Percentiles rank a stretch among this genome's conserved stretches.
These are phyloP conservation scores for Eurois occulta DNA, from an alignment of 2,888 invertebrate genomes.

Conservation along the genomic window DNA sequence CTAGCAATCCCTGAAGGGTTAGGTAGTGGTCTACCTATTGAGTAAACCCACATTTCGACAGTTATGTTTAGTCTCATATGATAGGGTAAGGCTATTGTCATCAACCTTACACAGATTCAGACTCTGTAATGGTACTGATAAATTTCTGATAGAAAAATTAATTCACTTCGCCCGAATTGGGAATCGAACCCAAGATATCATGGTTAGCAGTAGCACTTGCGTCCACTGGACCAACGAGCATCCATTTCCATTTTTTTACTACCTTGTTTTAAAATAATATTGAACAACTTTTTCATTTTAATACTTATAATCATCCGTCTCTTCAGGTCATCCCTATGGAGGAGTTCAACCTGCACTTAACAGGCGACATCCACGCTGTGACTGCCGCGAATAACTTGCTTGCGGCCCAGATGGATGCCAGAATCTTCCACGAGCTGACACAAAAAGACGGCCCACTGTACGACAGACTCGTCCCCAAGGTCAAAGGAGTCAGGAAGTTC, in stretches of 20 bases:
- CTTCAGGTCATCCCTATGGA: slow-evolving; percentile 99
- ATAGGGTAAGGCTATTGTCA: too few species aligned
- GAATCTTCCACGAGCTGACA: slow-evolving; percentile 99
- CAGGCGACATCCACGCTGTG: slow-evolving; percentile 99
- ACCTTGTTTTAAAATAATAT: background rate
- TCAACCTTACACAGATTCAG: background rate
- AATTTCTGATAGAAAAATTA: background rate
- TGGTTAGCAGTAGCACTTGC: background rate
- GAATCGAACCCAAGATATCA: background rate
- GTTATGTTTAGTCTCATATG: background rate
- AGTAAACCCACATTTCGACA: background rate
- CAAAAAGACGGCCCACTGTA: slow-evolving; percentile 96
- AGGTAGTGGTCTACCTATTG: background rate
- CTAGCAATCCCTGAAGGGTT: background rate
- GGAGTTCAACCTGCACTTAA: slow-evolving; percentile 99
- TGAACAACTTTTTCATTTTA: background rate
- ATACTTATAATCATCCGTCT: background rate
- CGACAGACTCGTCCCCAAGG: slow-evolving; percentile 96
- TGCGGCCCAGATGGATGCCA: slow-evolving; percentile 99
- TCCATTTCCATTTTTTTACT: background rate
- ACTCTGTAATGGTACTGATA: background rate
- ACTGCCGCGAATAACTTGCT: slow-evolving; percentile 99
- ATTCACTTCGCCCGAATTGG: background rate
- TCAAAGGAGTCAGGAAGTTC: slow-evolving; percentile 95
- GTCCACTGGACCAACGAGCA: background rate